Evolutionary conservation across 2,113 vertebrate species (phyloP).

Genomic region (Vireo altiloquus): DNA sequence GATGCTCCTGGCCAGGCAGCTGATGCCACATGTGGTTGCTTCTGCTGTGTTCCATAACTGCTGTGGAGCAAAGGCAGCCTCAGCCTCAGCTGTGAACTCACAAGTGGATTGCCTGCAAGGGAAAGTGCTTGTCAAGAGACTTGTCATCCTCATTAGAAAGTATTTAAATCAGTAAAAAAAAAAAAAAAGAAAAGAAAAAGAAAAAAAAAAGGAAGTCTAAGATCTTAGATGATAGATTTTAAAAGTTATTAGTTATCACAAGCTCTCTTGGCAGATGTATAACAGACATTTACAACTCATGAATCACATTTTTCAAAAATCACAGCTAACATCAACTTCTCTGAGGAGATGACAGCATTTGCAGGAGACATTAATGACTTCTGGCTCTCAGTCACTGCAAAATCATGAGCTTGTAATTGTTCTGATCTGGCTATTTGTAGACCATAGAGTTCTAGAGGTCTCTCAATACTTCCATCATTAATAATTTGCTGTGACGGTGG

Average conservation of each 20-base stretch:
- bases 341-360: conserved; percentile 9
- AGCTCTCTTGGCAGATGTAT: conserved; percentile 8
- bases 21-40: background rate
- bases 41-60: background rate
- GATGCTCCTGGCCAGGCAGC: background rate
- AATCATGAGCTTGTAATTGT: conserved; percentile 17
- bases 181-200: too few species aligned
- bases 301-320: conserved; percentile 25
- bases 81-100: background rate
- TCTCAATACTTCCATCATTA: background rate
- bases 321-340: background rate
- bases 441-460: background rate
- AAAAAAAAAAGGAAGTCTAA: background rate
- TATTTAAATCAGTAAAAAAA: background rate
- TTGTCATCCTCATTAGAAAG: background rate
- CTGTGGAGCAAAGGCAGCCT: background rate
- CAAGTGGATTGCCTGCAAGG: background rate
- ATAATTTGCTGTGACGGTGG: background rate
- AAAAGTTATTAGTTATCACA: background rate
- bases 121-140: background rate
- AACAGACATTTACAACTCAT: conserved; percentile 1
- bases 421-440: conserved; percentile 11
- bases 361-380: background rate
- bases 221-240: conserved; percentile 5
- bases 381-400: conserved; percentile 13